Evolutionary conservation across 92 coral and sea anemone genomes (phyloP), one percentile per base, ranked within the genome.

Genomic region (Palythoa grandis): DNA sequence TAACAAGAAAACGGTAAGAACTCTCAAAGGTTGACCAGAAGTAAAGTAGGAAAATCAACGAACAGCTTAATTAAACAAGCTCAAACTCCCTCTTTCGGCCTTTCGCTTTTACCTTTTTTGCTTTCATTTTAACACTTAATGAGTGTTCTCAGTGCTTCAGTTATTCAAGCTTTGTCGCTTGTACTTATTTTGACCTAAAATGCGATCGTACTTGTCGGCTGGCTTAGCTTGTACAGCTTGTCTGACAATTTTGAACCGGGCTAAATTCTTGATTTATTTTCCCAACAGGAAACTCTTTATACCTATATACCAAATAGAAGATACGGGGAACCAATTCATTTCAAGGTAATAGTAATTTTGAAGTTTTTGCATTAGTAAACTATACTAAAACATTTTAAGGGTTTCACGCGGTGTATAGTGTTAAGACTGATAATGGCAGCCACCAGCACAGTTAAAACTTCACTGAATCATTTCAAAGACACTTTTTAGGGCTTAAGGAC

Each of bases 1-100:
- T 47, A 40, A 40, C 9, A 12, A 23, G 40, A 80, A 65, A 63
- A 66, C 85, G 85, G 85, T 80, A 23, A 65, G 74, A 11, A 11
- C 25, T 58, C 20, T 58, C 65, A 14, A 3, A 19, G 19, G 20
- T 11, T 58, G 17, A 58, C 65, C 19, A 11, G 65, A 14, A 15
- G 17, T 14, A 15, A 14, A 3, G 10, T 14, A 58, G 12, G 65
- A 15, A 14, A 57, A 58, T 1, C 65, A 43, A 40, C 12, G 19
- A 15, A 58, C 65, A 9, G 1, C 16, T 58, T 9, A 11, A 11
- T 58, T 58, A 11, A 14, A 15, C 12, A 58, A 14, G 65, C 7
- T 58, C 19, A 58, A 14, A 58, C 4, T 14, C 19, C 0, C 20
- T 58, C 17, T 14, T 58, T 57, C 11, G 63, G 15, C 63, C 15